Evolutionary conservation across 2,113 vertebrate genomes (phyloP).

Genomic region (Egretta garzetta): DNA sequence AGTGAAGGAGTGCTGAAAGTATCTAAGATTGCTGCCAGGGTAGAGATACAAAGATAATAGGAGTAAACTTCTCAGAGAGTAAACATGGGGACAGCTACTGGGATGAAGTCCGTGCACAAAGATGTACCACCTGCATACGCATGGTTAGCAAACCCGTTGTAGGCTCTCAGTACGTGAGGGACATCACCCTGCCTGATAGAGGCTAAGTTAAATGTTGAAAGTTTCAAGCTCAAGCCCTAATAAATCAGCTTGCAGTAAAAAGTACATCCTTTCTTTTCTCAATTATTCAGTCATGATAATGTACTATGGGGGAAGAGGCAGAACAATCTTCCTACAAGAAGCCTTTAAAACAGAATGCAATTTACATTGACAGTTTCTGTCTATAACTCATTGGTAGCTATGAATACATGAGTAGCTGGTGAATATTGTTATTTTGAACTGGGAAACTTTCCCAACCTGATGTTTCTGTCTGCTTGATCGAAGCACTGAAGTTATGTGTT

Average conservation of each 20-base stretch:
- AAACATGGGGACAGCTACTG: neutral
- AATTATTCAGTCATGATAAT: neutral
- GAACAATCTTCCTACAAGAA: neutral
- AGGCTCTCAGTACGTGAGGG: fast-evolving
- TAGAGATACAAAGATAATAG: neutral
- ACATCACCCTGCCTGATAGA: neutral
- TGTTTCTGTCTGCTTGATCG: neutral
- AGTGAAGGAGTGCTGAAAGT: neutral
- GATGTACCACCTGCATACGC: neutral
- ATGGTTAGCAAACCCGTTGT: neutral
- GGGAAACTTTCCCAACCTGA: neutral
- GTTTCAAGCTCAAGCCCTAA: neutral
- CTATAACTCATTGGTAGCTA: neutral
- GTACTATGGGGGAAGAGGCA: neutral
- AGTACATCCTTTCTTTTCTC: neutral
- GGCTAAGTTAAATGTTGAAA: neutral
- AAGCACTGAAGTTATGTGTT: neutral
- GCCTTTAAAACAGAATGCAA: neutral
- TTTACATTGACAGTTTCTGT: neutral
- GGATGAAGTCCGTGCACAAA: neutral
- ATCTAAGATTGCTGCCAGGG: neutral
- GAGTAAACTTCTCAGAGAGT: neutral
- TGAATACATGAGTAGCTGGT: neutral
- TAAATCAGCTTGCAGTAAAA: neutral
- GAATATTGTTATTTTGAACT: neutral